phyloP scores from a whole-genome alignment of 2,797 vertebrate genomes.

The Clarias pachynema region DNA sequence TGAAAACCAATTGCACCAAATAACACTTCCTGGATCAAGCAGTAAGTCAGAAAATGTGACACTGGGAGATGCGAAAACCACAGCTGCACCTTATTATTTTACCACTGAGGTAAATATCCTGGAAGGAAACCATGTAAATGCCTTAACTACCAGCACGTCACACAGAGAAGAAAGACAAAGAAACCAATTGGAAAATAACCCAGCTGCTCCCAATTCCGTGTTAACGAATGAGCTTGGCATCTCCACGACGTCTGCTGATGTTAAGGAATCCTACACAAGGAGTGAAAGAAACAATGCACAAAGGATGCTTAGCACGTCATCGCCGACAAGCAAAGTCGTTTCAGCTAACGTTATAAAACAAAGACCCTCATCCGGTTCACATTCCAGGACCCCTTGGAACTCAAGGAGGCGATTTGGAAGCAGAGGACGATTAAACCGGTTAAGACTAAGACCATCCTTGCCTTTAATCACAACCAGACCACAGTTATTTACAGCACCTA shows the following conservation, averaged over 20 bases:
- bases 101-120: slow-evolving; percentile 42
- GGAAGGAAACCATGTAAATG: slow-evolving; percentile 38
- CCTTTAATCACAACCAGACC: slow-evolving; percentile 39
- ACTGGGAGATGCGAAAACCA: slow-evolving; percentile 39
- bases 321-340: slow-evolving; percentile 18
- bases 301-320: not conserved
- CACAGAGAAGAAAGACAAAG: slow-evolving; percentile 27
- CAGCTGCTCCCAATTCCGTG: slow-evolving; percentile 31
- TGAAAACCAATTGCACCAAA: slow-evolving; percentile 41
- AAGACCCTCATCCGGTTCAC: slow-evolving; percentile 12
- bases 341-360: slow-evolving; percentile 13
- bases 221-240: slow-evolving; percentile 29
- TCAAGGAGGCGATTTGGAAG: slow-evolving; percentile 68
- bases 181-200: slow-evolving; percentile 40
- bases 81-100: slow-evolving; percentile 50
- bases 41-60: slow-evolving; percentile 43
- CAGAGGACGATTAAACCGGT: slow-evolving; percentile 70
- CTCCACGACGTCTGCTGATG: slow-evolving; percentile 21
- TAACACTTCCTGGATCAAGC: slow-evolving; percentile 49
- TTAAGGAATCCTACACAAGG: not conserved
- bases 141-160: slow-evolving; percentile 38
- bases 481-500: slow-evolving; percentile 34
- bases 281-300: not conserved
- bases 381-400: slow-evolving; percentile 49
- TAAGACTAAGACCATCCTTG: slow-evolving; percentile 62